Evolutionary conservation across 1,140 invertebrate genomes (phyloP).

Genomic region (Ceratina australensis): DNA sequence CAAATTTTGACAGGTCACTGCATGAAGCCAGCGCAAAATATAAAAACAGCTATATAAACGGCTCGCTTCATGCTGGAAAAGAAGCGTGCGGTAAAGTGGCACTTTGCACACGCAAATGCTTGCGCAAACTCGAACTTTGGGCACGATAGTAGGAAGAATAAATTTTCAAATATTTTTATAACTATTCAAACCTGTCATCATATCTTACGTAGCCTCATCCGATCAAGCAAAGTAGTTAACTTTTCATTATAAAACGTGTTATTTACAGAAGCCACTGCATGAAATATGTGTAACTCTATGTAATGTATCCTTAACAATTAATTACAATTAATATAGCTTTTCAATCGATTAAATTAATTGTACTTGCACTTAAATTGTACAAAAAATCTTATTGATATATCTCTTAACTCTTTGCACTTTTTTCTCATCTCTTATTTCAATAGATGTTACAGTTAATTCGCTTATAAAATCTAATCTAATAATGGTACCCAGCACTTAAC

Average conservation of each 20-base stretch:
- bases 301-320: slow-evolving; percentile 28
- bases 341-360: slow-evolving; percentile 49
- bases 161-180: slow-evolving; percentile 10
- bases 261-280: slow-evolving; percentile 26
- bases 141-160: too few species aligned
- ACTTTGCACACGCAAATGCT: too few species aligned
- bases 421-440: slow-evolving; percentile 5
- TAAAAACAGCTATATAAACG: too few species aligned
- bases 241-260: slow-evolving; percentile 8
- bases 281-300: slow-evolving; percentile 12
- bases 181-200: background rate
- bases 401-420: background rate
- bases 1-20: too few species aligned
- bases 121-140: too few species aligned
- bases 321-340: slow-evolving; percentile 34
- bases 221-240: slow-evolving; percentile 18
- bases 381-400: slow-evolving; percentile 17
- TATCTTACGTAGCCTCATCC: background rate
- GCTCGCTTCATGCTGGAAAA: too few species aligned
- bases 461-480: slow-evolving; percentile 47
- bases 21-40: too few species aligned
- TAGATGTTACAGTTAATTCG: slow-evolving; percentile 25
- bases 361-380: slow-evolving; percentile 55
- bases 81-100: too few species aligned
- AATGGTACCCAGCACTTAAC: slow-evolving; percentile 49